Conservation (phyloP, 2,888 invertebrate species). For the Microplitis manilae region DNA sequence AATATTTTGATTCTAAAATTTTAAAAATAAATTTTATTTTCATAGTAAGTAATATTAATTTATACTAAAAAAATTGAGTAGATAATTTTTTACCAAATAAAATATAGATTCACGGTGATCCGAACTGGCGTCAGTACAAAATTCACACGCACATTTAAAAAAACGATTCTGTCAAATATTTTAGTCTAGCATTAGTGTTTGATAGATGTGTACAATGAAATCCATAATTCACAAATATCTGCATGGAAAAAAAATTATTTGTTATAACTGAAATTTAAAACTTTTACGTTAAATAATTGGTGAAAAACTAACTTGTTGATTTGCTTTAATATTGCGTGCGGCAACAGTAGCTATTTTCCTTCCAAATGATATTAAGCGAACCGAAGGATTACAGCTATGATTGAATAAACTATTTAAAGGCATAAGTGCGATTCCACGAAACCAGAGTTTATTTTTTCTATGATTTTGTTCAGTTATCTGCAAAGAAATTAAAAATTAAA, state of each 20-base stretch:
- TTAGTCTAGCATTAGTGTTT: conserved; percentile 74
- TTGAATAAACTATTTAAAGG: conserved; percentile 86
- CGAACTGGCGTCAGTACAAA: conserved; percentile 80
- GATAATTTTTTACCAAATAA: conserved; percentile 56
- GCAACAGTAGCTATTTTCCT: conserved; percentile 74
- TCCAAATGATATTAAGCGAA: conserved; percentile 73
- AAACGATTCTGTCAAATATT: conserved; percentile 80
- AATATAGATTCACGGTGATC: conserved; percentile 71
- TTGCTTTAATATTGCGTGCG: conserved; percentile 80
- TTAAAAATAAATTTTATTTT: too few relatives aligned
- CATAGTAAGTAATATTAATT: too few relatives aligned
- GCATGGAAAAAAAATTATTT: conserved; percentile 72
- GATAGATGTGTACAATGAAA: conserved; percentile 81
- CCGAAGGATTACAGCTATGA: conserved; percentile 91
- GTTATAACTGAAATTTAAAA: conserved; percentile 79
- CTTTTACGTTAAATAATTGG: conserved; percentile 73
- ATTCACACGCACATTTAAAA: conserved; percentile 85
- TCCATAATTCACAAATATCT: conserved; percentile 88
- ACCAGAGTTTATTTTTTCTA: conserved; percentile 54
- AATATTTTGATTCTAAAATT: too few relatives aligned
- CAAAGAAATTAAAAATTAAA: conserved; percentile 14
- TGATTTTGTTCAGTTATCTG: conserved; percentile 61
- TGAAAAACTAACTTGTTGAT: conserved; percentile 69
- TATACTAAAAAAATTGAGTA: too few relatives aligned
- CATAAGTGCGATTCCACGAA: conserved; percentile 82